phyloP scores from a whole-genome alignment of 2,797 vertebrate genomes.

The Anas flavirostris region DNA sequence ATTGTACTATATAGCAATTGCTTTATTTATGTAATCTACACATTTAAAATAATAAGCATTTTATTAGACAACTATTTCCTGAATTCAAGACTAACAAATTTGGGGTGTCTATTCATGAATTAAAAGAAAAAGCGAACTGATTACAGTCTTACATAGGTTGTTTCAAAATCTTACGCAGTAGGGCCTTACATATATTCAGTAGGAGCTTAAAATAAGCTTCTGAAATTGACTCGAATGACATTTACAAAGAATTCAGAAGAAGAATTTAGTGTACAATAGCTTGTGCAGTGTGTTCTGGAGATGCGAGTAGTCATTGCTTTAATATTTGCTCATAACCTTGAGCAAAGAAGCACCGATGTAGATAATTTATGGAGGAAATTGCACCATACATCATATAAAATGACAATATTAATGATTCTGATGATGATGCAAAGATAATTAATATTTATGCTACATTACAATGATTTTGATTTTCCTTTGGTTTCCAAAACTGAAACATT shows the following conservation, averaged over 20 bases:
- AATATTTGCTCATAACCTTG: neutral
- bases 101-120: neutral
- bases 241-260: neutral
- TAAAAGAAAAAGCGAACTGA: neutral
- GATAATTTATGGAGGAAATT: neutral
- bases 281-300: neutral
- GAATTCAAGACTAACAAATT: neutral
- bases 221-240: neutral
- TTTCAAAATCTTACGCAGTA: neutral
- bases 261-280: neutral
- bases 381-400: neutral
- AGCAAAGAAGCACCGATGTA: neutral
- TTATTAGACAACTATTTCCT: neutral
- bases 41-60: neutral
- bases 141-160: neutral
- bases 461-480: neutral
- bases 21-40: neutral
- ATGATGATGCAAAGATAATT: neutral
- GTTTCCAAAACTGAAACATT: neutral
- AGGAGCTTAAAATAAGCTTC: neutral
- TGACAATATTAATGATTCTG: neutral
- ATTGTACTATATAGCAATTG: neutral
- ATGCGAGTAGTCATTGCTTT: neutral
- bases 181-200: neutral
- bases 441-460: neutral